phyloP scores from a whole-genome alignment of 1,140 invertebrate genomes.

The Apis laboriosa region DNA sequence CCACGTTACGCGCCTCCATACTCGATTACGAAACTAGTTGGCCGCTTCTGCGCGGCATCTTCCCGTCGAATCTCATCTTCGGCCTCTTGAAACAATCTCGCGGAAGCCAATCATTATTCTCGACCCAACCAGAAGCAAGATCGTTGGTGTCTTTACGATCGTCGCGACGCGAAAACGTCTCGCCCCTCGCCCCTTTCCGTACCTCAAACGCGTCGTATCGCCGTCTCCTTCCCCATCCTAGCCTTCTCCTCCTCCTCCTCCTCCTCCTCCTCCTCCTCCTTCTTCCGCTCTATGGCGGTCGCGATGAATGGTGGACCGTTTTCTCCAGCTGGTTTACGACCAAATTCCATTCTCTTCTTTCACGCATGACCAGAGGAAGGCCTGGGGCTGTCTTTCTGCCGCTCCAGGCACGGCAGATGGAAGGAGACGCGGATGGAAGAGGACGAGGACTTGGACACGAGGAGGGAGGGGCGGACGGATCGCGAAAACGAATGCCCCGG shows the following conservation, averaged over 20 bases:
- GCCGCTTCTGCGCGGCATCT: background rate
- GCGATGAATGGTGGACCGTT: conserved; percentile 47
- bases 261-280: background rate
- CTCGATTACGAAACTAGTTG: conserved; percentile 20
- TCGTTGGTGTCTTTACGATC: conserved; percentile 26
- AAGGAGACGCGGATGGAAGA: background rate
- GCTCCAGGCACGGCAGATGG: background rate
- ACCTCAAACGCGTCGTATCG: conserved; percentile 14
- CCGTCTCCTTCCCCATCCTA: background rate
- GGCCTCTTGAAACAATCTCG: conserved; percentile 1
- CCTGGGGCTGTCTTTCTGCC: background rate
- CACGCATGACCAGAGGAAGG: background rate
- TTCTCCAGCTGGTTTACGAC: conserved; percentile 51
- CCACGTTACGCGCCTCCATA: conserved; percentile 9
- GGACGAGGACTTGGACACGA: background rate
- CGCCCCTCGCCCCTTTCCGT: background rate
- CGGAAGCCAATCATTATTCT: background rate
- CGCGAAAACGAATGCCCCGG: conserved; percentile 68
- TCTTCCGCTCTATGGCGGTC: background rate
- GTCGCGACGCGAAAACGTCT: conserved; percentile 8
- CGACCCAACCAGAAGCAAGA: background rate
- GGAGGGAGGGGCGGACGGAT: conserved; percentile 38
- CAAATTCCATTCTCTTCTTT: conserved; percentile 49
- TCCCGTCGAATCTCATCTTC: conserved; percentile 22
- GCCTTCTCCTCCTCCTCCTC: background rate